Base-by-base conservation (phyloP, 2,888 invertebrate species). In the Hyalella azteca region DNA sequence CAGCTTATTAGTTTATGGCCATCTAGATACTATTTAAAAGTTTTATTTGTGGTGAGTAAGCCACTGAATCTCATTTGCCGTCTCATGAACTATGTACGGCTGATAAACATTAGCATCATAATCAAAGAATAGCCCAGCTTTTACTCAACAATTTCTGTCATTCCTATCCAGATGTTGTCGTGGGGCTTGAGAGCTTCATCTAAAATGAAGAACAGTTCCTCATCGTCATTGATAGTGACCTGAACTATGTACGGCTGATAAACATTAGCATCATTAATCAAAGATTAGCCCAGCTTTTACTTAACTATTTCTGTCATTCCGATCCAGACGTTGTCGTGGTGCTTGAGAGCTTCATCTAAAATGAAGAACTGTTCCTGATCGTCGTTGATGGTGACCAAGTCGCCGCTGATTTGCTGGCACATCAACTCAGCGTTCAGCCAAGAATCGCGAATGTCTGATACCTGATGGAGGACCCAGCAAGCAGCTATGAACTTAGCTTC, bases 141-240 rank as follows among this genome's bases (percentile, higher is more conserved):
- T 26, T 29, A 59, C 59, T 59, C 59, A 59, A 79, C 79, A 48
- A 73, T 49, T 73, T 79, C 79, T 2, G 73, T 79, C 22, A 50
- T 32, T 4, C 79, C 79, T 11, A 73, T 79, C 79, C 79, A 79
- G 0, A 79, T 48, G 26, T 79, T 79, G 50, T 79, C 79, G 13
- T 40, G 73, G 32, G 48, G 45, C 9, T 22, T 29, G 26, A 79
- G 3, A 7, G 79, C 79, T 26, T 49, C 48, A 39, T 66, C 78
- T 19, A 40, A 13, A 1, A 36, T 73, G 36, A 60, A 66, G 15
- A 29, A 41, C 22, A 45, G 45, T 45, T 15, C 45, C 45, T 45
- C 9, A 45, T 7, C 45, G 7, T 11, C 7, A 45, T 45, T 7
- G 7, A 15, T 11, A 7, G 7, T 15, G 9, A 7, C 15, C 9